Percentiles rank a stretch among this genome's conserved stretches.
Evolutionary conservation across 2,113 vertebrate genomes (phyloP).

Genomic region (Daboia siamensis): DNA sequence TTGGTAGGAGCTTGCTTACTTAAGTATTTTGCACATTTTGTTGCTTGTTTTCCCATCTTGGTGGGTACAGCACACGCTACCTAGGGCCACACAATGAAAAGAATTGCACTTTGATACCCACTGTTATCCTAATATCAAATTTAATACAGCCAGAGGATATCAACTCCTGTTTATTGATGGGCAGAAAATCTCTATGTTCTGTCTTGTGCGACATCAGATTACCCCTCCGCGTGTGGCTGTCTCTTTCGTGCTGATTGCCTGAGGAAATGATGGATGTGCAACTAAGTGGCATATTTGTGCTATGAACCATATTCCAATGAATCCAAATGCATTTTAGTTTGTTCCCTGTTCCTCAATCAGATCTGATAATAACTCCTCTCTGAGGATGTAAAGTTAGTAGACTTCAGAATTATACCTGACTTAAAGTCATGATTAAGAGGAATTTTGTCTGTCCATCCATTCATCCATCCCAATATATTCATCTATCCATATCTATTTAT

Average conservation of each 20-base stretch:
- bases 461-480: no score
- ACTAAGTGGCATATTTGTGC: neutral
- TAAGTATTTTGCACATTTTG: neutral
- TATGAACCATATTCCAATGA: neutral
- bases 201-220: neutral
- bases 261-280: neutral
- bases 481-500: no score
- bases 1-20: neutral
- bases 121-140: neutral
- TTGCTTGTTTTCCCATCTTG: neutral
- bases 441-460: neutral
- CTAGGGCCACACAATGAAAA: neutral
- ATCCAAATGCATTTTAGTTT: constrained; percentile 13
- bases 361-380: constrained; percentile 11
- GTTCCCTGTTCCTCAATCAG: neutral
- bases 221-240: neutral
- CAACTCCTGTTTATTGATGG: neutral
- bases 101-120: neutral
- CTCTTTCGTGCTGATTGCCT: neutral
- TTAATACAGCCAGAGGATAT: neutral
- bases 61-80: neutral
- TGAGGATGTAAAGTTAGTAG: constrained; percentile 27
- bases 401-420: neutral
- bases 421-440: neutral
- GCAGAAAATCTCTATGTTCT: neutral